phyloP scores from a whole-genome alignment of 1,140 invertebrate species.

The Eurosta solidaginis region DNA sequence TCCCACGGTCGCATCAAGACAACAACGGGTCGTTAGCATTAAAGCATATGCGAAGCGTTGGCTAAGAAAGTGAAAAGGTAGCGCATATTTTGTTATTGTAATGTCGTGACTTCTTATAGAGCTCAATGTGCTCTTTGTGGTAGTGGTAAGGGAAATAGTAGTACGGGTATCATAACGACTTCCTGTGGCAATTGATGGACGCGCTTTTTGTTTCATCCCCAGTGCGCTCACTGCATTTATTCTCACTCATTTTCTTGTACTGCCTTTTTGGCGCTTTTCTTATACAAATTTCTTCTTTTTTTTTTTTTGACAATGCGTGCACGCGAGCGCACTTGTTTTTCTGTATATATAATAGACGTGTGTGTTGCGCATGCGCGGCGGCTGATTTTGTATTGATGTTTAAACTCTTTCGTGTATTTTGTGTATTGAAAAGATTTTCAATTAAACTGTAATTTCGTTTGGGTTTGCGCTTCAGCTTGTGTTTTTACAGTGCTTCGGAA shows the following conservation, averaged over 20 bases:
- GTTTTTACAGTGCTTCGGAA: background rate
- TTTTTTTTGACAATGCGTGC: background rate
- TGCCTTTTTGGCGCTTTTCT: conserved; percentile 12
- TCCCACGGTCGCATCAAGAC: conserved; percentile 1
- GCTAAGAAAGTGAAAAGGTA: conserved; percentile 22
- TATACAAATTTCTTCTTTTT: background rate
- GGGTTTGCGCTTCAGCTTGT: too few relatives aligned
- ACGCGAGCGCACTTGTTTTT: conserved; percentile 15
- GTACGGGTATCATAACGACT: conserved; percentile 21
- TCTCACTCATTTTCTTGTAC: background rate
- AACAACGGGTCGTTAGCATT: conserved; percentile 13
- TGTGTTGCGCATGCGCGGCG: conserved; percentile 10
- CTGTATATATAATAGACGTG: background rate
- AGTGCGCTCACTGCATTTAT: background rate
- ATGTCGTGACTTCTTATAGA: background rate
- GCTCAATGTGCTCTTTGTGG: too few relatives aligned
- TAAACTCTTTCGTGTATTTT: background rate
- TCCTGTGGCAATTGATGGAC: conserved; percentile 23
- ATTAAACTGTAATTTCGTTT: conserved; percentile 19
- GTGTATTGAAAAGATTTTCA: conserved; percentile 11
- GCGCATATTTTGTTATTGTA: background rate
- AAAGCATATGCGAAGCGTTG: background rate
- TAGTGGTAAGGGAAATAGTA: background rate
- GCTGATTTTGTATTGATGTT: background rate
- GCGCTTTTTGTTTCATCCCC: conserved; percentile 5